Evolutionary conservation across 2,113 vertebrate genomes (phyloP), one percentile per base, ranked within the genome.

Genomic region (Acinonyx jubatus): DNA sequence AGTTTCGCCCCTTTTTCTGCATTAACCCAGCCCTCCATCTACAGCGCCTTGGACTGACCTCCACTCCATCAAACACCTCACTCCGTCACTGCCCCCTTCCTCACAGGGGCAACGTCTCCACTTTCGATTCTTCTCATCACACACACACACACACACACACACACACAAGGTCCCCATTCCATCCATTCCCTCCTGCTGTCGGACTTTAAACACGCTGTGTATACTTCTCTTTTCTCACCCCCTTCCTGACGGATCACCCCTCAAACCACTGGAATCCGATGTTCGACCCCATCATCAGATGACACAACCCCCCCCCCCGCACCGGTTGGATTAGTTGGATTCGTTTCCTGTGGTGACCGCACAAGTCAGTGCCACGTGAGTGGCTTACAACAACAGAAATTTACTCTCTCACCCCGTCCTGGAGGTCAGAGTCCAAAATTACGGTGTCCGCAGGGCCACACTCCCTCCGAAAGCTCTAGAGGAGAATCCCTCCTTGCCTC

Each of bases 361-460:
- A 55, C 19, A 33, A 38, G 14, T 48, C 6, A 3, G 7, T 27
- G 10, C 8, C 9, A 55, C 7, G 7, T 8, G 29, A 33, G 52
- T 4, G 4, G 12, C 50, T 29, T 19, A 80, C 82, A 25, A 71
- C 41, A 38, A 23, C 8, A 12, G 41, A 45, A 90, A 18, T 19
- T 2, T 61, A 8, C 25, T 38, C 81, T 52, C 25, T 57, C 36
- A 8, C 18, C 25, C 23, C 10, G 2, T 21, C 33, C 31, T 45
- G 14, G 63, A n/a, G 38, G 19, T 48, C 91, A 18, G 82, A 91
- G 71, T 48, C 12, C 29, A 31, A 65, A 68, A 15, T 4, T 10
- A 7, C n/a, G 27, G n/a, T 27, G 11, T 36, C 7, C 1, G 11
- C 73, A 71, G 25, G 41, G 5, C 61, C 2, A 0, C 2, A 0